phyloP scores from a whole-genome alignment of 2,888 invertebrate species.

The Cheilosia soror region DNA sequence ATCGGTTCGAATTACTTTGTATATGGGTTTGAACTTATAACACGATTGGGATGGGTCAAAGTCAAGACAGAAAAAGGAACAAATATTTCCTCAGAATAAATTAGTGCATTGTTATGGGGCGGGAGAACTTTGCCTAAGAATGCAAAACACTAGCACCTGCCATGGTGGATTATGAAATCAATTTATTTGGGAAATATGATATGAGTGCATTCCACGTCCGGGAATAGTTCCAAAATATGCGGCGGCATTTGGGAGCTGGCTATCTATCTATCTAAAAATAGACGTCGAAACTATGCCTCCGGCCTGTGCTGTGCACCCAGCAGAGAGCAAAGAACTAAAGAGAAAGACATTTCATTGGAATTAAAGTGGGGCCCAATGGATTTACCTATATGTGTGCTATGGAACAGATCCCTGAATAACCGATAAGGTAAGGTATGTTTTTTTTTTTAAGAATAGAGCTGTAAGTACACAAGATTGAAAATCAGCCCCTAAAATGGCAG shows the following conservation, averaged over 20 bases:
- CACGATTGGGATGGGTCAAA: constrained; percentile 38
- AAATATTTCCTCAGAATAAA: constrained; percentile 59
- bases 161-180: constrained; percentile 63
- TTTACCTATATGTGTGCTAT: no score
- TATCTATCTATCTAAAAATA: constrained; percentile 1
- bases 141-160: constrained; percentile 57
- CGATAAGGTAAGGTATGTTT: no score
- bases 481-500: no score
- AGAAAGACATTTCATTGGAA: no score
- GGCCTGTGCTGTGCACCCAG: not conserved
- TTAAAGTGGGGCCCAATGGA: no score
- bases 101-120: constrained; percentile 36
- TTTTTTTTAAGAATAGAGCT: no score
- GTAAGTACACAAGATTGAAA: no score
- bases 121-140: constrained; percentile 2
- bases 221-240: constrained; percentile 11
- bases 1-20: constrained; percentile 45
- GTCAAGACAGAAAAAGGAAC: constrained; percentile 9
- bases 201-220: constrained; percentile 27
- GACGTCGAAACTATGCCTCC: constrained; percentile 1
- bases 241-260: constrained; percentile 42
- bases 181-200: constrained; percentile 42
- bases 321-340: not conserved
- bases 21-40: not conserved
- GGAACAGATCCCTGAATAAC: no score